Evolutionary conservation across 2,113 vertebrate genomes (phyloP).

Genomic region (Pachycephala philippinensis): DNA sequence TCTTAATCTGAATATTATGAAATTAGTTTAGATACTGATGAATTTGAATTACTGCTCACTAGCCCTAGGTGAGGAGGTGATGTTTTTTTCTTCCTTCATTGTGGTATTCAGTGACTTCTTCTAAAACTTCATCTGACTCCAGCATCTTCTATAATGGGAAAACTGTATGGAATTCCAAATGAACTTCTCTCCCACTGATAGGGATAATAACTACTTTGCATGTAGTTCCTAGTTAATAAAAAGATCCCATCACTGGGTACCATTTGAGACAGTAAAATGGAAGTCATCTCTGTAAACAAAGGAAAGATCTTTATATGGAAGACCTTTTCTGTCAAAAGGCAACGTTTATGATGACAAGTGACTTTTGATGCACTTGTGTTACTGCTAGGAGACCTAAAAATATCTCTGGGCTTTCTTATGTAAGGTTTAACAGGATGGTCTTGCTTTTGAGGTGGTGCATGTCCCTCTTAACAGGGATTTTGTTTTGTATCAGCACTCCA

Average conservation of each 20-base stretch:
- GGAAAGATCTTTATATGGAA: background rate
- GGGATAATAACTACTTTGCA: background rate
- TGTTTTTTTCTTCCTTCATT: background rate
- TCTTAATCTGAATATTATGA: background rate
- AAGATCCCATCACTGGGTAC: background rate
- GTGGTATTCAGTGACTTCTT: background rate
- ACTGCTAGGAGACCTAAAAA: background rate
- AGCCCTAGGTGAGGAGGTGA: background rate
- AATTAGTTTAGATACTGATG: background rate
- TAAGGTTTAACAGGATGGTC: background rate
- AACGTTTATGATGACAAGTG: background rate
- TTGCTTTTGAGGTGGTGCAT: background rate
- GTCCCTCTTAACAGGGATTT: background rate
- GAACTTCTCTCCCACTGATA: background rate
- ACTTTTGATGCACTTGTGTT: background rate
- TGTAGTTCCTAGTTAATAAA: background rate
- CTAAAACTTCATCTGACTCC: background rate
- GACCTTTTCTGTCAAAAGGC: background rate
- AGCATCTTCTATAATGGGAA: background rate
- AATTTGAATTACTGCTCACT: background rate
- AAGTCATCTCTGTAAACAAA: background rate
- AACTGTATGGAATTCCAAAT: background rate
- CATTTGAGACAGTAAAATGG: background rate
- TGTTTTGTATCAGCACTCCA: conserved; percentile 84
- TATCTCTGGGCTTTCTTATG: background rate